These are phyloP conservation scores for Protosalanx chinensis DNA, from an alignment of 2,797 vertebrate species.

Conservation along the genomic window DNA sequence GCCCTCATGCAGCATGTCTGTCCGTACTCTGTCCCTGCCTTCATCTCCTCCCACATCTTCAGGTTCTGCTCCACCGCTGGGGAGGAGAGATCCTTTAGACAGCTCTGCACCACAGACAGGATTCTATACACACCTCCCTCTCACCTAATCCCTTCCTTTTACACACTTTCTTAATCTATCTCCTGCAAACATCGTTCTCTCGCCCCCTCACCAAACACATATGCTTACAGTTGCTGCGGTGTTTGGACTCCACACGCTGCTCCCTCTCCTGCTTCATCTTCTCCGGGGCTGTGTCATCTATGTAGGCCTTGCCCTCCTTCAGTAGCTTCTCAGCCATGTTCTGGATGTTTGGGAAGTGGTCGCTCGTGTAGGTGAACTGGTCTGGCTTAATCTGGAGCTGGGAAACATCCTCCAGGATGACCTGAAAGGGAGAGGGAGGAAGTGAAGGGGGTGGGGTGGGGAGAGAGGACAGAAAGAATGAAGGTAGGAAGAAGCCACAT, in stretches of 20 bases:
- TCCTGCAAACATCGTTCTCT: too few relatives aligned
- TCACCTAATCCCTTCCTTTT: neutral
- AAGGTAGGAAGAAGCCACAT: too few relatives aligned
- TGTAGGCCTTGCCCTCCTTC: constrained; percentile 88
- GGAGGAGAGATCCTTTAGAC: neutral
- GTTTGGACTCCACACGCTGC: constrained; percentile 85
- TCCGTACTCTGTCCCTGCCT: constrained; percentile 83
- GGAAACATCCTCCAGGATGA: constrained; percentile 94
- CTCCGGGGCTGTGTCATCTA: constrained; percentile 90
- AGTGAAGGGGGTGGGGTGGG: neutral
- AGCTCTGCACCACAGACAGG: too few relatives aligned
- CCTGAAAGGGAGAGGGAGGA: constrained; percentile 66
- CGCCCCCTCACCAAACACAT: neutral
- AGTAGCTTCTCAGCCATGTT: constrained; percentile 87
- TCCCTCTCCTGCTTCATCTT: constrained; percentile 95
- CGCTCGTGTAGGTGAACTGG: constrained; percentile 97
- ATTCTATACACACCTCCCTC: neutral
- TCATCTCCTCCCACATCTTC: constrained; percentile 97
- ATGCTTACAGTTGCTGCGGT: constrained; percentile 86
- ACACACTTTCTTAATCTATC: too few relatives aligned
- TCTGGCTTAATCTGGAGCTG: constrained; percentile 96
- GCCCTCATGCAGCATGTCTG: constrained; percentile 95
- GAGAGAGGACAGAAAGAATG: neutral
- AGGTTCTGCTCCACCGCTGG: constrained; percentile 91
- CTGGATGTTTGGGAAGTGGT: constrained; percentile 90